A percentile compares a stretch with the other conserved stretches of the same genome.
phyloP scores from a whole-genome alignment of 2,888 invertebrate genomes.

The Mechanitis mazaeus region DNA sequence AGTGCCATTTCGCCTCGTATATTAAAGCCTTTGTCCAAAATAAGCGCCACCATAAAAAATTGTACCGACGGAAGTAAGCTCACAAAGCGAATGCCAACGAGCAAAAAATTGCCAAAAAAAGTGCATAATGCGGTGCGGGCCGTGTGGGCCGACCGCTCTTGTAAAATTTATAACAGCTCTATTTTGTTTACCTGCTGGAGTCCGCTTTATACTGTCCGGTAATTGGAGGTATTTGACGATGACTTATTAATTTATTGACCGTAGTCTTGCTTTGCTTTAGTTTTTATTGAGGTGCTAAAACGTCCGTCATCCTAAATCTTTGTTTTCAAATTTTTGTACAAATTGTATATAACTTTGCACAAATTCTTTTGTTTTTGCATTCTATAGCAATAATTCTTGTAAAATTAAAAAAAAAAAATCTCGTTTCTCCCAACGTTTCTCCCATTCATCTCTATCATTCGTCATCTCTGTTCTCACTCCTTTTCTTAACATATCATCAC shows the following conservation, averaged over 20 bases:
- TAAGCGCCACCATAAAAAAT: conserved; percentile 73
- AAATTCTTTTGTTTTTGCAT: too few species aligned
- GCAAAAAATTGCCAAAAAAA: conserved; percentile 66
- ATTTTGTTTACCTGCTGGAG: conserved; percentile 74
- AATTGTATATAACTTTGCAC: neutral
- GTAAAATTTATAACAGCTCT: conserved; percentile 76
- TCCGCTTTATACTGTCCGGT: conserved; percentile 65
- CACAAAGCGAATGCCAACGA: conserved; percentile 70
- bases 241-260: conserved; percentile 75
- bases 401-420: too few species aligned
- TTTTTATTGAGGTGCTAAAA: conserved; percentile 75
- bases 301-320: conserved; percentile 39
- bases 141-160: conserved; percentile 62
- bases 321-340: conserved; percentile 19
- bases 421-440: too few species aligned
- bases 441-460: too few species aligned
- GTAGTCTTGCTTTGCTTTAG: conserved; percentile 52
- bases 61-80: conserved; percentile 68
- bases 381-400: too few species aligned
- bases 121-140: conserved; percentile 66
- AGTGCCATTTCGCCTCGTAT: conserved; percentile 44
- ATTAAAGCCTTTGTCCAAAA: conserved; percentile 52
- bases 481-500: too few species aligned
- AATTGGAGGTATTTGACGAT: conserved; percentile 73
- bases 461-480: too few species aligned